Evolutionary conservation across 1,140 invertebrate species (phyloP).

Genomic region (Lordiphosa clarofinis): DNA sequence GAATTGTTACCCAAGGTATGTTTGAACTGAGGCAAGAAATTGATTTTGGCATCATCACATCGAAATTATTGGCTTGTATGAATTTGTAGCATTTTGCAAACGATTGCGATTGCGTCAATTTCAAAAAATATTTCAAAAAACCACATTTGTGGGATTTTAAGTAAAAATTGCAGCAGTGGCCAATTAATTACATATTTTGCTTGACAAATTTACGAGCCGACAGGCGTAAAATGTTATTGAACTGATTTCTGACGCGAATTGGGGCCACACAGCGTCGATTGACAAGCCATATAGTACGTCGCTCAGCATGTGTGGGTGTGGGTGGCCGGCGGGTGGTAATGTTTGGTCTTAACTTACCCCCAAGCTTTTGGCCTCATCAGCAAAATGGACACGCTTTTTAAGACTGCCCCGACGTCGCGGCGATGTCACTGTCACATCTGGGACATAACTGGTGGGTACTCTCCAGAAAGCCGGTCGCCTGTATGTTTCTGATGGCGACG

Average conservation of each 20-base stretch:
- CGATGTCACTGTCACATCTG: too few relatives aligned
- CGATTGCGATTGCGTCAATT: conserved; percentile 48
- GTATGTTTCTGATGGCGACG: conserved; percentile 73
- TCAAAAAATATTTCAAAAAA: conserved; percentile 19
- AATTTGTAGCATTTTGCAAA: conserved; percentile 17
- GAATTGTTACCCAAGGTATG: conserved; percentile 25
- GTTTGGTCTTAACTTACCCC: conserved; percentile 50
- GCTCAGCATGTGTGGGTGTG: neutral
- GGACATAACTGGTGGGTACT: neutral
- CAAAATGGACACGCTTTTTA: conserved; percentile 71
- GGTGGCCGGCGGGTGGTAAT: conserved; percentile 1
- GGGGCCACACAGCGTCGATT: conserved; percentile 60
- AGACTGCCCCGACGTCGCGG: conserved; percentile 42
- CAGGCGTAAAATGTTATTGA: conserved; percentile 69
- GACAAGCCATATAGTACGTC: conserved; percentile 41
- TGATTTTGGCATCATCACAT: neutral
- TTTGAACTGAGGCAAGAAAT: neutral
- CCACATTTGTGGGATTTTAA: conserved; percentile 15
- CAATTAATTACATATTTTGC: conserved; percentile 66
- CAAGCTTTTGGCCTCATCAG: conserved; percentile 46
- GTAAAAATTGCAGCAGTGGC: conserved; percentile 57
- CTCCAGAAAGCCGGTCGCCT: conserved; percentile 84
- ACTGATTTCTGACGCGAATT: conserved; percentile 66
- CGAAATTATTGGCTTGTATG: neutral
- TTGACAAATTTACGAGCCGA: conserved; percentile 65